These are phyloP conservation scores for Augochlorella aurata DNA, from an alignment of 2,888 invertebrate genomes.

Conservation along the genomic window DNA sequence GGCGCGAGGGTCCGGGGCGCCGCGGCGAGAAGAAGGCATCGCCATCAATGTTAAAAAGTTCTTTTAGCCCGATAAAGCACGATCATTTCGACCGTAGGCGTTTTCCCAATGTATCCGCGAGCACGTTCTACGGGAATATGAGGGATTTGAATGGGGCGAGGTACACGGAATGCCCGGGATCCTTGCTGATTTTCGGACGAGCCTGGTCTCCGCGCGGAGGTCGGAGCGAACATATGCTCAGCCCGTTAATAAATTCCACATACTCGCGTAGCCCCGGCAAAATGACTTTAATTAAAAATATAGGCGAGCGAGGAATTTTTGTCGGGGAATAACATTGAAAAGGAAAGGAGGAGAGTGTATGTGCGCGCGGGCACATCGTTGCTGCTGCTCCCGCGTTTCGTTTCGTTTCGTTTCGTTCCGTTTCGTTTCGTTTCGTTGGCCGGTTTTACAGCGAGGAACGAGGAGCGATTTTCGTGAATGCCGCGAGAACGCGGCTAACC, in stretches of 20 bases:
- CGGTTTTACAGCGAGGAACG: slow-evolving; percentile 33
- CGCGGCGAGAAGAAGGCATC: neutral
- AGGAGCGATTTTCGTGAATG: slow-evolving; percentile 57
- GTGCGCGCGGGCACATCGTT: neutral
- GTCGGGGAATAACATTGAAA: slow-evolving; percentile 61
- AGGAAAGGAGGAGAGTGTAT: slow-evolving; percentile 28
- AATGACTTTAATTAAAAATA: slow-evolving; percentile 63
- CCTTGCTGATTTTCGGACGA: slow-evolving; percentile 45
- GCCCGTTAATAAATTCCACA: slow-evolving; percentile 58
- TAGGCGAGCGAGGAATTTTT: slow-evolving; percentile 50
- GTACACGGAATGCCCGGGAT: slow-evolving; percentile 20
- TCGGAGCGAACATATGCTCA: slow-evolving; percentile 27
- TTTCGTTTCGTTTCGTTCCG: neutral
- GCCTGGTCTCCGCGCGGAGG: slow-evolving; percentile 20
- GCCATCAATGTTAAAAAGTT: slow-evolving; percentile 11
- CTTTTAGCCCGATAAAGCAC: neutral
- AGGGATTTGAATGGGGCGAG: slow-evolving; percentile 27
- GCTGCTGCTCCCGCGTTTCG: neutral
- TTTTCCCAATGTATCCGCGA: slow-evolving; percentile 1
- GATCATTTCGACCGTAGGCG: neutral
- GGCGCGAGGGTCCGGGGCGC: too few species aligned
- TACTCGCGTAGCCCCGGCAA: slow-evolving; percentile 37
- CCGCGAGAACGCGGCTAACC: slow-evolving; percentile 30
- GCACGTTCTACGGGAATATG: neutral
- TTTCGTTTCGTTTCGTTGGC: slow-evolving; percentile 19